Evolutionary conservation across 2,888 invertebrate genomes (phyloP), one percentile per base, ranked within the genome.

Genomic region (Lepas anatifera): DNA sequence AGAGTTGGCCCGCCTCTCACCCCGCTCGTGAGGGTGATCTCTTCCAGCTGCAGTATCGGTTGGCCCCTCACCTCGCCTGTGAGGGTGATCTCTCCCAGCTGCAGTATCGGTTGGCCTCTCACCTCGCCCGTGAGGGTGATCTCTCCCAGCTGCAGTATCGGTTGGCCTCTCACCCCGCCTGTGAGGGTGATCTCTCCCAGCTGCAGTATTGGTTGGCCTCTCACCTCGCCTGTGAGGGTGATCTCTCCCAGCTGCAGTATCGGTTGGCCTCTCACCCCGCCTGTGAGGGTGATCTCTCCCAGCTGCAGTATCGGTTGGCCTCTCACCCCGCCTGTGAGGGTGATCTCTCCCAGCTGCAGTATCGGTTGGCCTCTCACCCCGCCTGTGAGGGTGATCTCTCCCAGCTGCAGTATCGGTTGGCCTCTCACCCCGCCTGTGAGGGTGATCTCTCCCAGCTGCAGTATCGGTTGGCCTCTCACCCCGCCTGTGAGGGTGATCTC

Each of bases 271-370:
- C n/a, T 48, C 48, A 48, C 22, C 48, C 22, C 48, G 6, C 48
- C 48, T 22, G 18, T 48, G 6, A 48, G 6, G 18, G 18, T 48
- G 18, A 48, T n/a, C 6, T n/a, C n/a, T 10, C 6, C 18, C 22
- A 18, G 22, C 22, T n/a, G n/a, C n/a, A n/a, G n/a, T 6, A 6
- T 6, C 7, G 6, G 10, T 18, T 4, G n/a, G 22, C 18, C 18
- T n/a, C 48, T 48, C 48, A 39, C 64, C 37, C 39, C 64, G 11
- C 64, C 64, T 13, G 39, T 22, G 6, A 66, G 27, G 16, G 66
- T 66, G 66, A 66, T 66, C 27, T 66, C 66, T 37, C 39, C 66
- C 25, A 66, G 37, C n/a, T n/a, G n/a, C n/a, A n/a, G n/a, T n/a
- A n/a, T n/a, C n/a, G n/a, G n/a, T n/a, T n/a, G n/a, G 22, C 22